Evolutionary conservation across 2,797 vertebrate genomes (phyloP).

Genomic region (Microctenopoma steveboyesi): DNA sequence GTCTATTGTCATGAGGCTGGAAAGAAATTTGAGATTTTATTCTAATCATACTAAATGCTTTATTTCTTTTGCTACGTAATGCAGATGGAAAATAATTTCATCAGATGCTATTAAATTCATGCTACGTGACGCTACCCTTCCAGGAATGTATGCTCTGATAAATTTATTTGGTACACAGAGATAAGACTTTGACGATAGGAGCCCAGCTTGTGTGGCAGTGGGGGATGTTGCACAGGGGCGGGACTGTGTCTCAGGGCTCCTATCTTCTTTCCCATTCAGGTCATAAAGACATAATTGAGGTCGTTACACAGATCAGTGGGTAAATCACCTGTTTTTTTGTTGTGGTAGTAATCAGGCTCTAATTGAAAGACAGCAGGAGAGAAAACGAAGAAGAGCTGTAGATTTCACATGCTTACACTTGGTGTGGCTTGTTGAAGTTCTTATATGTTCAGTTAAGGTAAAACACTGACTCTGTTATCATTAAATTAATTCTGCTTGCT

Average conservation of each 20-base stretch:
- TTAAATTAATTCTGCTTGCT: not conserved
- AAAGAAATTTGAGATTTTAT: constrained; percentile 5
- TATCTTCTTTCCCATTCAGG: constrained; percentile 38
- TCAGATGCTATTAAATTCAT: not conserved
- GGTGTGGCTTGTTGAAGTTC: not conserved
- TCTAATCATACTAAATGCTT: constrained; percentile 10
- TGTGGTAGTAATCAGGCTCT: constrained; percentile 53
- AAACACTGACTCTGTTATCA: not conserved
- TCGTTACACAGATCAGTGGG: constrained; percentile 48
- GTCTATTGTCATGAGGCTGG: constrained; percentile 2
- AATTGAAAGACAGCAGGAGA: constrained; percentile 64
- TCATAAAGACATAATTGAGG: constrained; percentile 64
- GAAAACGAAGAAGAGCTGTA: constrained; percentile 17
- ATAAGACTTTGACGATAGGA: constrained; percentile 1
- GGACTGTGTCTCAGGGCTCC: constrained; percentile 16
- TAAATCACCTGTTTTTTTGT: constrained; percentile 59
- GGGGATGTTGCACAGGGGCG: not conserved
- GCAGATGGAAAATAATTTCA: constrained; percentile 14
- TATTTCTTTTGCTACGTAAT: constrained; percentile 2
- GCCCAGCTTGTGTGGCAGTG: not conserved
- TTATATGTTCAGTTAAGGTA: not conserved
- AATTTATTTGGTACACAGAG: not conserved
- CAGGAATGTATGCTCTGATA: not conserved
- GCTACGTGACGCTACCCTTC: not conserved
- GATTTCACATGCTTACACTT: constrained; percentile 9